Evolutionary conservation across 1,140 invertebrate species (phyloP).

Genomic region (Drosophila prosaltans): DNA sequence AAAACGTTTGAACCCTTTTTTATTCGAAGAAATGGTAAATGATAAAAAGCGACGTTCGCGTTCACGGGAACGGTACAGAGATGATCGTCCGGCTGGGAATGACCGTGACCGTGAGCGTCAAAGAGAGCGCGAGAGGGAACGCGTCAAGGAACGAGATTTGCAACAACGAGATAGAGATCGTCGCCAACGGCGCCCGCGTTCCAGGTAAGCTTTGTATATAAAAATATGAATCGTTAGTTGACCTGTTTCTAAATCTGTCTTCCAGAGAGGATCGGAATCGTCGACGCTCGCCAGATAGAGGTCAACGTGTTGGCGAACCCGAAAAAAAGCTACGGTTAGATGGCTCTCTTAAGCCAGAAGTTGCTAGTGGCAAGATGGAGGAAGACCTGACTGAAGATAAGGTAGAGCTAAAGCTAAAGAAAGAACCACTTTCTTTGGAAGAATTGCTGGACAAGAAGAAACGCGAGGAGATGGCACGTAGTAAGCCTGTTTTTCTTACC

Average conservation of each 20-base stretch:
- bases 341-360: not conserved
- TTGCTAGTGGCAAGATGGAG: conserved; percentile 46
- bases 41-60: conserved; percentile 85
- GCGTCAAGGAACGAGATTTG: conserved; percentile 45
- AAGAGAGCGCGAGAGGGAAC: conserved; percentile 61
- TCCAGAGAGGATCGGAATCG: conserved; percentile 58
- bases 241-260: not conserved
- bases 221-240: not conserved
- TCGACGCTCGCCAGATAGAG: conserved; percentile 78
- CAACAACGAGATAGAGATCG: conserved; percentile 60
- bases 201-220: conserved; percentile 38
- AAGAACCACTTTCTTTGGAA: conserved; percentile 97
- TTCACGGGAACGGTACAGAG: conserved; percentile 83
- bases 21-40: conserved; percentile 80
- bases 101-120: conserved; percentile 54
- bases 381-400: conserved; percentile 63
- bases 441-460: conserved; percentile 98
- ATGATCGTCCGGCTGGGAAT: conserved; percentile 45
- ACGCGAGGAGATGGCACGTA: conserved; percentile 95
- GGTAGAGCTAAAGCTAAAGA: conserved; percentile 83
- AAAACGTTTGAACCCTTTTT: conserved; percentile 25
- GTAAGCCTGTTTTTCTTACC: conserved; percentile 98
- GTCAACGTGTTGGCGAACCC: conserved; percentile 41
- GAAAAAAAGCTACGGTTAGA: conserved; percentile 63
- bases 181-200: conserved; percentile 76